phyloP scores from a whole-genome alignment of 2,113 vertebrate genomes.

The Zonotrichia leucophrys region DNA sequence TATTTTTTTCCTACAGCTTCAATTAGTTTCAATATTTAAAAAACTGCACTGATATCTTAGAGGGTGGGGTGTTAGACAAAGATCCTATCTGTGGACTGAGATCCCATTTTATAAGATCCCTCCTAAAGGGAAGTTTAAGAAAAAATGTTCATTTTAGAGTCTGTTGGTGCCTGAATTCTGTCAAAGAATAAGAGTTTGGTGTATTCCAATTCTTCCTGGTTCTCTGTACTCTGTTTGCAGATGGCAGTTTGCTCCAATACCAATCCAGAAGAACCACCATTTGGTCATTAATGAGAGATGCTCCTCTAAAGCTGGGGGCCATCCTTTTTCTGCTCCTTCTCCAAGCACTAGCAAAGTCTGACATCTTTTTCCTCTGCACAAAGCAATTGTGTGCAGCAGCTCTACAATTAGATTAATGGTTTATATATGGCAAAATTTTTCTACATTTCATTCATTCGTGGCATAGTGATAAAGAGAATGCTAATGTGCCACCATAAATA shows the following conservation, averaged over 20 bases:
- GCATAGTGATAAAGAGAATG: background rate
- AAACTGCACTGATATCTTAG: background rate
- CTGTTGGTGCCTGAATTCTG: background rate
- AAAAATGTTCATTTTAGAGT: background rate
- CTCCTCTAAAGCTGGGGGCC: background rate
- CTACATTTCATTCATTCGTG: background rate
- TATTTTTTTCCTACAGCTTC: background rate
- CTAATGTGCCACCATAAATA: background rate
- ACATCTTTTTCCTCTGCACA: background rate
- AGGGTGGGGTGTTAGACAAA: background rate
- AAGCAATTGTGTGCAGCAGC: background rate
- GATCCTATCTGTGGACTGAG: background rate
- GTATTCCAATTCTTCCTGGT: background rate
- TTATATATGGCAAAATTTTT: background rate
- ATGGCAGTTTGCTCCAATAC: background rate
- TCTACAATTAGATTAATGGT: background rate
- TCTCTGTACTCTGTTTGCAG: background rate
- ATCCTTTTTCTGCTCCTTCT: background rate
- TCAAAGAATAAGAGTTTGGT: background rate
- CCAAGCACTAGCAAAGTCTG: background rate
- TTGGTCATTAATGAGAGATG: rapidly evolving
- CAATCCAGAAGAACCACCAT: background rate
- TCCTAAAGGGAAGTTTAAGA: background rate
- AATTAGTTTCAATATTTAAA: background rate
- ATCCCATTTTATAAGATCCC: background rate